phyloP scores from a whole-genome alignment of 2,888 invertebrate genomes.

The Trisateles emortualis region DNA sequence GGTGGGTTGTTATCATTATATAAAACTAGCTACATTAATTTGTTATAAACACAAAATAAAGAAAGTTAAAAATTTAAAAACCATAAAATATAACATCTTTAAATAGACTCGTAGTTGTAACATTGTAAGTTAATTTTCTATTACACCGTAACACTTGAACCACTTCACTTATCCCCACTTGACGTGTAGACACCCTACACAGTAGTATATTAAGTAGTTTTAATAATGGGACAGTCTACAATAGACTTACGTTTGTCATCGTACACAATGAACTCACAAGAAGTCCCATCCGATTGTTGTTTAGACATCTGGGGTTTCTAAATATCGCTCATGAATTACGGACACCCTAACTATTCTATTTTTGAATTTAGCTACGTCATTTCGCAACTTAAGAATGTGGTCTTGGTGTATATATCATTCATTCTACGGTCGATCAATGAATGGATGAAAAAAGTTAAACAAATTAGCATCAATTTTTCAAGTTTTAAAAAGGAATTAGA shows the following conservation, averaged over 20 bases:
- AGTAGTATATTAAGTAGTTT: slow-evolving; percentile 78
- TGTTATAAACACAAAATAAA: too few relatives aligned
- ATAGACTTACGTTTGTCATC: slow-evolving; percentile 73
- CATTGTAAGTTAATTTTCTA: not conserved
- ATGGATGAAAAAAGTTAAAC: slow-evolving; percentile 18
- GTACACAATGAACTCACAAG: slow-evolving; percentile 65
- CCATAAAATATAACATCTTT: too few relatives aligned
- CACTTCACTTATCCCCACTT: slow-evolving; percentile 7
- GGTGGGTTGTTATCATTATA: too few relatives aligned
- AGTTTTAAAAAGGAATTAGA: not conserved
- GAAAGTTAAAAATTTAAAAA: too few relatives aligned
- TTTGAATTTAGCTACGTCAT: slow-evolving; percentile 65
- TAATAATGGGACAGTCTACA: slow-evolving; percentile 75
- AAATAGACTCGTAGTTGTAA: not conserved
- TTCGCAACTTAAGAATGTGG: slow-evolving; percentile 54
- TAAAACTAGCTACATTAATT: too few relatives aligned
- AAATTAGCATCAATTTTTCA: slow-evolving; percentile 37
- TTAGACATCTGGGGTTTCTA: slow-evolving; percentile 82
- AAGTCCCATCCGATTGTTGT: slow-evolving; percentile 71
- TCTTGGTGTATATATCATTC: slow-evolving; percentile 50
- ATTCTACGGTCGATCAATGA: slow-evolving; percentile 24
- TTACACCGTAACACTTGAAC: not conserved
- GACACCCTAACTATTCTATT: slow-evolving; percentile 60
- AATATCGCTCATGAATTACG: slow-evolving; percentile 60
- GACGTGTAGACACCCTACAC: slow-evolving; percentile 55